Evolutionary conservation across 1,140 invertebrate genomes (phyloP), one percentile per base, ranked within the genome.

Genomic region (Orchesella cincta): DNA sequence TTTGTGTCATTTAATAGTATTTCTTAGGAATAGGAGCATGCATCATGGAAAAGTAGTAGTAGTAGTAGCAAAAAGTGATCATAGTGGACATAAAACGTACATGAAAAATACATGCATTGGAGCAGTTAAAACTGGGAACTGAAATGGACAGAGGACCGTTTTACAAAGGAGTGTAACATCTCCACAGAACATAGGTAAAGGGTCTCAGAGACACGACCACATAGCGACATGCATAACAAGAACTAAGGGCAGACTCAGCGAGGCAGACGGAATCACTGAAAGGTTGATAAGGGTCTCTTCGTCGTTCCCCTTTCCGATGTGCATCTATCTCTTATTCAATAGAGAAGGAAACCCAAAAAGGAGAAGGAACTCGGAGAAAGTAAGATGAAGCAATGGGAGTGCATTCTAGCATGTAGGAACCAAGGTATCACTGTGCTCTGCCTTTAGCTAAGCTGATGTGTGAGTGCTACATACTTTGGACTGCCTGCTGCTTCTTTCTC

Each of bases 401-500:
- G 54, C 54, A 26, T 57, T 57, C 8, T n/a, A 57, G 54, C 39
- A 46, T 46, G 39, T 18, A 46, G 5, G 18, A 5, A 46, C 39
- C 5, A 18, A 46, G 39, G 39, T 18, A 46, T 8, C n/a, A n/a
- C n/a, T n/a, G n/a, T n/a, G n/a, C n/a, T n/a, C n/a, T n/a, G n/a
- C n/a, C n/a, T n/a, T n/a, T n/a, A n/a, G n/a, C n/a, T n/a, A n/a
- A n/a, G n/a, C n/a, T n/a, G 39, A 46, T 18, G 18, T 46, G 5
- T 18, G 5, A 46, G 39, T 46, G 39, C 18, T 46, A 46, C 39
- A 18, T 46, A 46, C 39, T 46, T 46, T 46, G 18, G 62, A n/a
- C 62, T 67, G 28, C 62, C 26, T 33, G 62, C 62, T 67, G 62
- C 62, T 67, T 31, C 62, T 16, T 67, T 67, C 28, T n/a, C 62